These are phyloP conservation scores for Charadrius vociferus DNA, from an alignment of 2,113 vertebrate genomes.

Conservation along the genomic window DNA sequence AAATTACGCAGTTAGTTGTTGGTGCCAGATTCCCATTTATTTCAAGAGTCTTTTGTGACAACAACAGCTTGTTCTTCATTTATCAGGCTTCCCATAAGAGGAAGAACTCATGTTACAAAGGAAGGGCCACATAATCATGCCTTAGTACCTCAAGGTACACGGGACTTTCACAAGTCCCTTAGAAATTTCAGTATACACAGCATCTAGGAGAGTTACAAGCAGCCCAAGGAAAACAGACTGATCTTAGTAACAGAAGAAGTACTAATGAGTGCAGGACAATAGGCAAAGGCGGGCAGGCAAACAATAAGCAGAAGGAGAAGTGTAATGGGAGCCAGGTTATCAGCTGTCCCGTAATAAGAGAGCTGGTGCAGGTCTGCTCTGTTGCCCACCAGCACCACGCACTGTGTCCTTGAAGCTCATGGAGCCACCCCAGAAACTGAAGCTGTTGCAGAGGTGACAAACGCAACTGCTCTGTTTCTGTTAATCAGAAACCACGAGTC, in stretches of 20 bases:
- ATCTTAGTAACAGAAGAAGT: not conserved
- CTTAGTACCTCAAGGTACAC: not conserved
- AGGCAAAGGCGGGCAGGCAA: not conserved
- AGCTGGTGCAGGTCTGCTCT: not conserved
- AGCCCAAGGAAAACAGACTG: not conserved
- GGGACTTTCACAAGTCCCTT: not conserved
- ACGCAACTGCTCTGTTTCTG: not conserved
- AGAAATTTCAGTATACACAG: not conserved
- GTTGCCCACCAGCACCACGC: not conserved
- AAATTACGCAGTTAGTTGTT: not conserved
- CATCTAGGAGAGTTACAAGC: not conserved
- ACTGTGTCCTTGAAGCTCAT: not conserved
- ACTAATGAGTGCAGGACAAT: not conserved
- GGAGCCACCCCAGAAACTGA: not conserved
- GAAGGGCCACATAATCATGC: not conserved
- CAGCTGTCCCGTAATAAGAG: not conserved
- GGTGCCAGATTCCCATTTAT: constrained; percentile 19
- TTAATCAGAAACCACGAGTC: not conserved
- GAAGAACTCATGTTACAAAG: constrained; percentile 30
- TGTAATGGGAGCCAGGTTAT: not conserved
- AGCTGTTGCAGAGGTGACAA: not conserved
- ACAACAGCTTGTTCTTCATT: constrained; percentile 26
- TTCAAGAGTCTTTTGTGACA: constrained; percentile 26
- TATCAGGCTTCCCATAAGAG: not conserved
- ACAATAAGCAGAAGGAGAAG: constrained; percentile 6